phyloP scores from a whole-genome alignment of 2,113 vertebrate genomes.

The Eira barbara region DNA sequence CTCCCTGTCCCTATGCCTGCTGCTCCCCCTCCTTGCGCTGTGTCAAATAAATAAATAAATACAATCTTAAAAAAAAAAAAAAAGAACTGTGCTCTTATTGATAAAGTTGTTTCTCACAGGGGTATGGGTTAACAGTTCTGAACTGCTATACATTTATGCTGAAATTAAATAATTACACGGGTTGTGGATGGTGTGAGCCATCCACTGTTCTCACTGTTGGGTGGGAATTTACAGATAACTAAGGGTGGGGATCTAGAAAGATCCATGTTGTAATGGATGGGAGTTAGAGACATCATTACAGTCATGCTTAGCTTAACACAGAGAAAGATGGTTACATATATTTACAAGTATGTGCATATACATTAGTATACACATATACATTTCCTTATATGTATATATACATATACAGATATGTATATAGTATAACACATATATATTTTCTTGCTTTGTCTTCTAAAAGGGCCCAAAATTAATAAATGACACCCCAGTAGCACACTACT shows the following conservation, averaged over 20 bases:
- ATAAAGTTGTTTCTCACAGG: neutral
- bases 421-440: neutral
- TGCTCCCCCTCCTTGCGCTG: too few relatives aligned
- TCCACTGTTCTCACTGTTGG: neutral
- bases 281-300: neutral
- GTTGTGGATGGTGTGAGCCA: neutral
- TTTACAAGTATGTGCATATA: neutral
- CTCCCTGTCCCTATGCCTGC: too few relatives aligned
- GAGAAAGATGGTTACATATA: neutral
- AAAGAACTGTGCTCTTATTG: neutral
- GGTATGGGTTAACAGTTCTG: neutral
- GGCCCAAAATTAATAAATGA: neutral
- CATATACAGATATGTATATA: neutral
- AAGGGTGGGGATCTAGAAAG: neutral
- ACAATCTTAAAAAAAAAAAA: too few relatives aligned
- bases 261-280: neutral
- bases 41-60: too few relatives aligned
- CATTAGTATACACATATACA: neutral
- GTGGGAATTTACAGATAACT: neutral
- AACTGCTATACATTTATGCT: neutral
- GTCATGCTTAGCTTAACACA: neutral
- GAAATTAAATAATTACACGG: neutral
- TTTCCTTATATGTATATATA: neutral
- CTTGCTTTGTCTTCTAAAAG: conserved; percentile 3
- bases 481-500: neutral